Percentiles rank a stretch among this genome's conserved stretches.
Conservation (phyloP, 2,888 invertebrate species). For the Clivina fossor region DNA sequence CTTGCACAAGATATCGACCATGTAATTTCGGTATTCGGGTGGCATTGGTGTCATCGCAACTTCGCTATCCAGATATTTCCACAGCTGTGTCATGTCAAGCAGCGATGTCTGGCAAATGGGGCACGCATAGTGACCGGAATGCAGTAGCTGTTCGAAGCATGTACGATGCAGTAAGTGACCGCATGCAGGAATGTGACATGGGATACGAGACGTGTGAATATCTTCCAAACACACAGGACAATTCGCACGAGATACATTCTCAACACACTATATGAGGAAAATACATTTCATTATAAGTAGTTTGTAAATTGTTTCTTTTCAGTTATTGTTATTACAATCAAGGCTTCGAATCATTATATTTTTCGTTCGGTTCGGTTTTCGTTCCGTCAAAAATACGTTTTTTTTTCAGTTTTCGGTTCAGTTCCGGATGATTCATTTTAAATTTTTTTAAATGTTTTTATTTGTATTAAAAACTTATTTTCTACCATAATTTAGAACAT, state of each 20-base stretch:
- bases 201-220: constrained; percentile 86
- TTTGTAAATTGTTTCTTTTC: too few species aligned
- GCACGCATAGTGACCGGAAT: constrained; percentile 81
- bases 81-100: constrained; percentile 82
- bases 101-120: constrained; percentile 87
- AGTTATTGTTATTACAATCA: too few species aligned
- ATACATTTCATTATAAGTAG: too few species aligned
- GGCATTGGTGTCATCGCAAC: constrained; percentile 83
- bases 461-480: too few species aligned
- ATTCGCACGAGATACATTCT: constrained; percentile 83
- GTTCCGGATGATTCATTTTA: too few species aligned
- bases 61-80: constrained; percentile 82
- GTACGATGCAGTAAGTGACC: constrained; percentile 85
- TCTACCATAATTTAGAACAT: too few species aligned
- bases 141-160: constrained; percentile 78
- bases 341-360: too few species aligned
- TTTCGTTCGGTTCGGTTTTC: too few species aligned
- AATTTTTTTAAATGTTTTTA: too few species aligned
- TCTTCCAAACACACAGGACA: constrained; percentile 90
- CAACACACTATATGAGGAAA: constrained; percentile 77
- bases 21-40: constrained; percentile 75
- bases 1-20: constrained; percentile 82
- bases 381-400: too few species aligned
- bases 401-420: too few species aligned
- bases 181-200: constrained; percentile 87